A percentile compares a stretch with the other conserved stretches of the same genome.
Conservation (phyloP, 2,113 vertebrate species). For the Prietella phreatophila region DNA sequence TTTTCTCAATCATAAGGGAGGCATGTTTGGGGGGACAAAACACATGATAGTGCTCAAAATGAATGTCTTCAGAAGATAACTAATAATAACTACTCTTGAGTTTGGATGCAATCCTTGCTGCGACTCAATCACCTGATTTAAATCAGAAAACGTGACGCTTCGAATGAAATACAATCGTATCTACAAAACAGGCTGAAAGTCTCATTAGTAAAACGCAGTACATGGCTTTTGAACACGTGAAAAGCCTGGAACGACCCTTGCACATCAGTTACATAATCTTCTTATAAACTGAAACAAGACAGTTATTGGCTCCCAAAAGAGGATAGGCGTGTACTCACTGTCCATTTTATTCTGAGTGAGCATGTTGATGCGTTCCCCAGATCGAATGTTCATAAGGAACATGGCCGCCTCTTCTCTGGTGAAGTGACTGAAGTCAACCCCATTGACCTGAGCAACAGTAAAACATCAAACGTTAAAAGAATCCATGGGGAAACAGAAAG, state of each 20-base stretch:
- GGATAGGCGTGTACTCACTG: constrained; percentile 73
- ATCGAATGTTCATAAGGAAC: constrained; percentile 77
- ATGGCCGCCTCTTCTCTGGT: constrained; percentile 90
- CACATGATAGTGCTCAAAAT: not conserved
- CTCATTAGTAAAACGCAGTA: not conserved
- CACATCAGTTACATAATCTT: not conserved
- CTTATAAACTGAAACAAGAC: not conserved
- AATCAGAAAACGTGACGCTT: not conserved
- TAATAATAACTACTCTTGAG: not conserved
- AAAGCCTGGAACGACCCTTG: not conserved
- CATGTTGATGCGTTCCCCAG: constrained; percentile 74
- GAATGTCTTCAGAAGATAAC: not conserved
- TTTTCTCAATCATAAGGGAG: not conserved
- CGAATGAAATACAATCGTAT: not conserved
- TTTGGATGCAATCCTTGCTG: not conserved
- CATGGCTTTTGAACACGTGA: not conserved
- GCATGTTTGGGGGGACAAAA: not conserved
- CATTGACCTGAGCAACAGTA: constrained; percentile 77
- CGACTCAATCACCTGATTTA: not conserved
- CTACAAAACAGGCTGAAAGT: not conserved
- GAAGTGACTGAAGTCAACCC: constrained; percentile 78
- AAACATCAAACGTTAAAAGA: not conserved
- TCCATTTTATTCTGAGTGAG: constrained; percentile 85
- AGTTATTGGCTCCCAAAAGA: not conserved
- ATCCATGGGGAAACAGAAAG: not conserved